Evolutionary conservation across 2,797 vertebrate genomes (phyloP).

Genomic region (Dallia pectoralis): DNA sequence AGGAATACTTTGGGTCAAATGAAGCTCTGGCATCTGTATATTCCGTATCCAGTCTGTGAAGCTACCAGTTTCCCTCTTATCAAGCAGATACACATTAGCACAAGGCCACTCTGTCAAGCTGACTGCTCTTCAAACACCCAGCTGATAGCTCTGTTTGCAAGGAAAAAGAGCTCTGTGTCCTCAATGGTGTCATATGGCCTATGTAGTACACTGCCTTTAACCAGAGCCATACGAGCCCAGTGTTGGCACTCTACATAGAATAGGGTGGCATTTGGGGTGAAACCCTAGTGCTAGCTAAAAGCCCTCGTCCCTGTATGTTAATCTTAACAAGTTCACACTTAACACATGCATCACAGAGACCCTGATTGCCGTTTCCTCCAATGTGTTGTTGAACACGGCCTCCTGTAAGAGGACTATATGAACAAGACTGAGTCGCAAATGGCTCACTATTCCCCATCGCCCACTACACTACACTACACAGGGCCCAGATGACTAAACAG

Average conservation of each 20-base stretch:
- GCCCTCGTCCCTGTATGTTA: constrained; percentile 47
- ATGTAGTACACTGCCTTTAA: background rate
- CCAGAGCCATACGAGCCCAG: background rate
- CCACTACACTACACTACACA: background rate
- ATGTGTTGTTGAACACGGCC: constrained; percentile 49
- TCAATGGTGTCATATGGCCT: background rate
- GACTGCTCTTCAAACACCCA: constrained; percentile 62
- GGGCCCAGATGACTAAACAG: constrained; percentile 31
- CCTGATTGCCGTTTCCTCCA: constrained; percentile 65
- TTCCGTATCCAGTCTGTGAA: background rate
- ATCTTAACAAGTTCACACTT: constrained; percentile 60
- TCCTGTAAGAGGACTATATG: constrained; percentile 34
- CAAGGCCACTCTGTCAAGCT: constrained; percentile 52
- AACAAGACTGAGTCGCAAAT: constrained; percentile 24
- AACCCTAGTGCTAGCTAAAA: constrained; percentile 35
- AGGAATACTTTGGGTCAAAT: no score
- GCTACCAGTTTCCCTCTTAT: constrained; percentile 41
- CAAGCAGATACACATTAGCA: constrained; percentile 44
- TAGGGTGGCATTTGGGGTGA: background rate
- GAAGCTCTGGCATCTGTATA: no score
- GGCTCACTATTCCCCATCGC: background rate
- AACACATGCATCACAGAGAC: constrained; percentile 47
- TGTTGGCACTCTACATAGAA: background rate
- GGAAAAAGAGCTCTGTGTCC: constrained; percentile 18
- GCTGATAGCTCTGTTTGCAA: constrained; percentile 67